Evolutionary conservation across 2,797 vertebrate species (phyloP), one percentile per base, ranked within the genome.

Genomic region (Thamnophis elegans): DNA sequence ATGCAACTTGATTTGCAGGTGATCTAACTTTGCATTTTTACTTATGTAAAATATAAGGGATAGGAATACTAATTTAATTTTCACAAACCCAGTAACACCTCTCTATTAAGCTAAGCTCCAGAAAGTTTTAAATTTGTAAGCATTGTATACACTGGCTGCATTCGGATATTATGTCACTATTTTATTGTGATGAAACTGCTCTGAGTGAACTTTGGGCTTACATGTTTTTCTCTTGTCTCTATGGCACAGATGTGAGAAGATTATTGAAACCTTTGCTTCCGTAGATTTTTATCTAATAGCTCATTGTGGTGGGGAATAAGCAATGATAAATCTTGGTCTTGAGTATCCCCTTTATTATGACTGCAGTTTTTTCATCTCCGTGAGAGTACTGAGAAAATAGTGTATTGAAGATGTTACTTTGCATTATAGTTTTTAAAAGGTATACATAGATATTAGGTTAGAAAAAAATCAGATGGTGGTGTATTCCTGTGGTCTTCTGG

Each of bases 1-100:
- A 96, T 98, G 25, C 99, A 99, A 93, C 98, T 99, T 89, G 99
- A 99, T 94, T 95, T 99, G 78, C 99, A 99, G 98, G 99, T 99
- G 97, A 94, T 91, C 32, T 20, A 55, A 47, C 85, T 91, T 92
- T 92, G 0, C 87, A 0, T 20, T 92, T 87, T 47, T 90, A 1
- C 1, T 58, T 36, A 65, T 68, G 36, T 25, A 94, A 88, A 91
- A 60, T 59, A 54, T 51, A 13, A 42, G 16, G 47, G 28, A 53
- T 5, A 42, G 25, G n/a, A 6, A 16, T 22, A 10, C 18, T 87
- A 36, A 18, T 22, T 92, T 32, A 73, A 54, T 60, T 42, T 65
- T 59, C 56, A 32, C 18, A 90, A 88, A 60, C 42, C 25, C 51
- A 60, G 7, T 68, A 18, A 68, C 32, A 86, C 13, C 22, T 62